These are phyloP conservation scores for Aphodius granarius DNA, from an alignment of 2,888 invertebrate genomes.

Conservation along the genomic window DNA sequence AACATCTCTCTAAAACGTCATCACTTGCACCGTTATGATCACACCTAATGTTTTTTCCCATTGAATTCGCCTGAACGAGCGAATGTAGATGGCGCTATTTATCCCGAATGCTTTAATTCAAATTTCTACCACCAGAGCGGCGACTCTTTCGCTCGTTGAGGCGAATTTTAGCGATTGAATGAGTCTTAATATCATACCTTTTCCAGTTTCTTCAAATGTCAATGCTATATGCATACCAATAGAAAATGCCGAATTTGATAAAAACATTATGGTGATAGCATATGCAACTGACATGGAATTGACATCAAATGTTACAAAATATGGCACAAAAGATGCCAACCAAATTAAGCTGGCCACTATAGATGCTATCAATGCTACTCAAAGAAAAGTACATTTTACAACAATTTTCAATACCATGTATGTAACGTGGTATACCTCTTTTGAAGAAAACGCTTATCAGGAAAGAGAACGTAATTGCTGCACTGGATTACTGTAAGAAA, in stretches of 20 bases:
- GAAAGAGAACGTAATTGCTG: slow-evolving; percentile 73
- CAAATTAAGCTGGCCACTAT: slow-evolving; percentile 50
- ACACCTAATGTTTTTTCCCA: too few relatives aligned
- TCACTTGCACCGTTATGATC: too few relatives aligned
- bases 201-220: slow-evolving; percentile 71
- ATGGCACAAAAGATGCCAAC: slow-evolving; percentile 63
- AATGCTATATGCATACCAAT: slow-evolving; percentile 75
- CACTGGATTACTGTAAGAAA: slow-evolving; percentile 68
- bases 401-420: background rate
- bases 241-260: slow-evolving; percentile 81
- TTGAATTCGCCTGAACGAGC: too few relatives aligned
- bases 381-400: background rate
- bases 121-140: too few relatives aligned
- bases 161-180: too few relatives aligned
- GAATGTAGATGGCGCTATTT: too few relatives aligned
- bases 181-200: too few relatives aligned
- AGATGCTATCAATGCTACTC: background rate
- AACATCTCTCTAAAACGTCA: too few relatives aligned
- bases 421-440: slow-evolving; percentile 60
- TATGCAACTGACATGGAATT: slow-evolving; percentile 53
- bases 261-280: slow-evolving; percentile 67
- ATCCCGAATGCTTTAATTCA: too few relatives aligned
- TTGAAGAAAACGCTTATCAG: slow-evolving; percentile 79
- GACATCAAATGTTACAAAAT: slow-evolving; percentile 58
- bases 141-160: too few relatives aligned